These are phyloP conservation scores for Erythrolamprus reginae DNA, from an alignment of 2,113 vertebrate genomes.

Conservation along the genomic window DNA sequence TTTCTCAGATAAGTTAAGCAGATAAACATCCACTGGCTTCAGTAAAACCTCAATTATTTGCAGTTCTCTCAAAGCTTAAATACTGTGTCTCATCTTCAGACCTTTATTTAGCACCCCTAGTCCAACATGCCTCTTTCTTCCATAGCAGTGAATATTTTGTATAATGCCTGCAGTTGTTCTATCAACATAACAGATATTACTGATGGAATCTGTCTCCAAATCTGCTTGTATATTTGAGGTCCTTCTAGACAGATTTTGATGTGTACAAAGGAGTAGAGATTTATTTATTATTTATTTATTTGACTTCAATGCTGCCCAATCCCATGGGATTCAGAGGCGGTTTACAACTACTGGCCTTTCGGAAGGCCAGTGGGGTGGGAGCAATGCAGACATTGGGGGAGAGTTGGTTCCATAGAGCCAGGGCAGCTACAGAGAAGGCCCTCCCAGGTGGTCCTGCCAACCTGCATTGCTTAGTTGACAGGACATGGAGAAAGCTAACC, in stretches of 20 bases:
- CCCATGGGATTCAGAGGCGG: too few relatives aligned
- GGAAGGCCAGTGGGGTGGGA: too few relatives aligned
- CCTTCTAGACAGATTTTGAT: background rate
- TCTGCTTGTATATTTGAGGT: background rate
- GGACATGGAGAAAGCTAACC: too few relatives aligned
- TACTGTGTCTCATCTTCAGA: background rate
- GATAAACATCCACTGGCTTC: background rate
- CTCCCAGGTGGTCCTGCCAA: too few relatives aligned
- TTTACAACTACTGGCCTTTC: too few relatives aligned
- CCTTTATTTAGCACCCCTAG: background rate
- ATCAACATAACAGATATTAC: background rate
- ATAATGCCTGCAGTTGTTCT: background rate
- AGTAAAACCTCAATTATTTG: background rate
- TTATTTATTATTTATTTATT: too few relatives aligned
- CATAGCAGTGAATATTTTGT: background rate
- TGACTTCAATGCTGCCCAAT: too few relatives aligned
- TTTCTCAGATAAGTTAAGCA: background rate
- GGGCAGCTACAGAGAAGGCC: too few relatives aligned
- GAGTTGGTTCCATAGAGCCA: too few relatives aligned
- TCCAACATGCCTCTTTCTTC: background rate
- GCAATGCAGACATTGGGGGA: too few relatives aligned
- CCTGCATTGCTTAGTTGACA: too few relatives aligned
- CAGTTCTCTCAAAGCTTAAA: background rate
- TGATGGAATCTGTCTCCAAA: background rate
- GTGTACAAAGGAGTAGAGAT: background rate